These are phyloP conservation scores for Phoenicopterus ruber DNA, from an alignment of 2,113 vertebrate species.

Conservation along the genomic window DNA sequence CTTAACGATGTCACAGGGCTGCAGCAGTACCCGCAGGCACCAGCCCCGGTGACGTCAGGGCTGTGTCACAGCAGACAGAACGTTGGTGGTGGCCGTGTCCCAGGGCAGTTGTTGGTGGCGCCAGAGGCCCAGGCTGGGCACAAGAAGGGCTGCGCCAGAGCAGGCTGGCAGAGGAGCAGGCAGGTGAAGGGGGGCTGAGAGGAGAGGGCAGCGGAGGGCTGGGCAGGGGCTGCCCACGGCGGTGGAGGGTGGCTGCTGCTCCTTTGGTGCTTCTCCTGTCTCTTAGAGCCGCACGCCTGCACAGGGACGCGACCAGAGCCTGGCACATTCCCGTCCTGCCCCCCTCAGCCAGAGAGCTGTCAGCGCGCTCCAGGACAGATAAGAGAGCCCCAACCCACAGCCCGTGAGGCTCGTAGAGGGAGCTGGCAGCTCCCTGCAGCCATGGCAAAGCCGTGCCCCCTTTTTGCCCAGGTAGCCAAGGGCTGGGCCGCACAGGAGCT, in stretches of 20 bases:
- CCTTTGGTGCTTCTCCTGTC: background rate
- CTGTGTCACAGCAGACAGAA: background rate
- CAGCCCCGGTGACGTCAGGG: background rate
- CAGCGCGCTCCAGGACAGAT: background rate
- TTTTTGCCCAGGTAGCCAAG: background rate
- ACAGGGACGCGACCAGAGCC: background rate
- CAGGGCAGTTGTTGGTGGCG: background rate
- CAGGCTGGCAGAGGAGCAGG: background rate
- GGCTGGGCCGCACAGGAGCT: background rate
- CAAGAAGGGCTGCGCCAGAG: background rate
- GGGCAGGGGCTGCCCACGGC: background rate
- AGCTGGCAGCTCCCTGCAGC: background rate
- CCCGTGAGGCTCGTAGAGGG: background rate
- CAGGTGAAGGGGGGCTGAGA: background rate
- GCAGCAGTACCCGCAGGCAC: background rate
- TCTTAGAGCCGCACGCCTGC: background rate
- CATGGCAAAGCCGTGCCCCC: background rate
- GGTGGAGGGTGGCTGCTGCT: background rate
- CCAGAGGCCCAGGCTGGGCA: background rate
- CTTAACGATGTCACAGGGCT: background rate
- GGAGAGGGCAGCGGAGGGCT: background rate
- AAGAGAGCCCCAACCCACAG: background rate
- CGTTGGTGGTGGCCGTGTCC: background rate
- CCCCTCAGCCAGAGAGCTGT: background rate
- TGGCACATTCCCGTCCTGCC: background rate